phyloP scores from a whole-genome alignment of 2,797 vertebrate genomes.

The Acanthurus tractus region DNA sequence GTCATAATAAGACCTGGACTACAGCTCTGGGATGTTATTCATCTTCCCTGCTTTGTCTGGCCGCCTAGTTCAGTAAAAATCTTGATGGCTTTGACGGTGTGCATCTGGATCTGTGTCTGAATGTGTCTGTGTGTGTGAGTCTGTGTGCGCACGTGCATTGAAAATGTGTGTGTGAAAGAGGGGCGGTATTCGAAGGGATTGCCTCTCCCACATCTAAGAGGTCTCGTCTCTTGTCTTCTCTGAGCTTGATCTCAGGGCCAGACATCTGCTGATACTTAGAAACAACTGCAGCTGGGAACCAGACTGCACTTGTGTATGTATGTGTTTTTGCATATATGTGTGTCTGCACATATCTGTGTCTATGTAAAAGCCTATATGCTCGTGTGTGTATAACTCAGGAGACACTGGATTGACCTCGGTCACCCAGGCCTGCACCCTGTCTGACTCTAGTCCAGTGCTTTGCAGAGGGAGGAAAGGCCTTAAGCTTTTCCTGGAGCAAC shows the following conservation, averaged over 20 bases:
- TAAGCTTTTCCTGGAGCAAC: constrained; percentile 62
- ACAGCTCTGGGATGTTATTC: constrained; percentile 79
- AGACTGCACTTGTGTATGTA: constrained; percentile 59
- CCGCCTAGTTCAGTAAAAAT: constrained; percentile 59
- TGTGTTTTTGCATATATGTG: constrained; percentile 21
- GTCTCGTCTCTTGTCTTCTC: constrained; percentile 80
- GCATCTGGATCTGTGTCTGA: constrained; percentile 48
- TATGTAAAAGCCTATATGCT: constrained; percentile 24
- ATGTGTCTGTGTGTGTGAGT: constrained; percentile 44
- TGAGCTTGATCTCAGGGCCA: constrained; percentile 85
- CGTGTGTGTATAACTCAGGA: constrained; percentile 26
- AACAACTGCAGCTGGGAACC: constrained; percentile 82
- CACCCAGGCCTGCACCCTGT: constrained; percentile 62
- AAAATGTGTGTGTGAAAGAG: constrained; percentile 60
- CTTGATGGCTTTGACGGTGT: constrained; percentile 61
- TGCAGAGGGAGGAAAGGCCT: constrained; percentile 65
- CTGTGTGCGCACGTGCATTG: constrained; percentile 21
- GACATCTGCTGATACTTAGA: constrained; percentile 87
- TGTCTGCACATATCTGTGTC: constrained; percentile 1
- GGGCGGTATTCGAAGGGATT: constrained; percentile 77
- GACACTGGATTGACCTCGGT: constrained; percentile 63
- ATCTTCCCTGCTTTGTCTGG: constrained; percentile 72
- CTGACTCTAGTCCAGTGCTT: constrained; percentile 57
- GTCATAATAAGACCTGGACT: constrained; percentile 76
- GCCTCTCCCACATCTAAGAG: constrained; percentile 84